These are phyloP conservation scores for Chouioia cunea DNA, from an alignment of 2,888 invertebrate species.

Conservation along the genomic window DNA sequence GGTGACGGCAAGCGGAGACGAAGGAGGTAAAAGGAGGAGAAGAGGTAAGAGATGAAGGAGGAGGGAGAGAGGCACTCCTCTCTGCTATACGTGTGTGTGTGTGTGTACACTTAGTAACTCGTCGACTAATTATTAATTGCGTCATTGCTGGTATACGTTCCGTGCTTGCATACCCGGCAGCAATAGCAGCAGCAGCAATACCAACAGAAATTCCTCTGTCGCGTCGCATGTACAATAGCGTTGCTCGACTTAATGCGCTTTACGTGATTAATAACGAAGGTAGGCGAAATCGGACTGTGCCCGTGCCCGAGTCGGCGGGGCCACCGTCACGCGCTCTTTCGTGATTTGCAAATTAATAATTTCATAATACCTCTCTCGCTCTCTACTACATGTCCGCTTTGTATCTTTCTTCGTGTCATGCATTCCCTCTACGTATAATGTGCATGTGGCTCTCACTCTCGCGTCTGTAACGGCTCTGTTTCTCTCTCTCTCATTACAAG, in stretches of 20 bases:
- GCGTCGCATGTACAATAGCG: background rate
- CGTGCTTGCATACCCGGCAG: background rate
- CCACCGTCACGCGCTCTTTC: background rate
- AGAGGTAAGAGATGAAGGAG: background rate
- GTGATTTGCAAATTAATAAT: constrained; percentile 40
- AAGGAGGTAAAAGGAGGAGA: background rate
- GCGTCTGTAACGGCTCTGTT: background rate
- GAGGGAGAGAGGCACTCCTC: constrained; percentile 23
- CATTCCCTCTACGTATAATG: too few species aligned
- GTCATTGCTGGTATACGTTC: constrained; percentile 16
- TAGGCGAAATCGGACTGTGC: constrained; percentile 1
- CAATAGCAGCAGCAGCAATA: background rate
- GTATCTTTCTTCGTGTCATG: too few species aligned
- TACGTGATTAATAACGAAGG: constrained; percentile 27
- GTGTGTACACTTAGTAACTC: background rate
- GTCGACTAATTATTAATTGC: constrained; percentile 43
- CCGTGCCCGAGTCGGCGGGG: background rate
- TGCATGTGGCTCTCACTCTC: background rate
- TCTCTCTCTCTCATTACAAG: constrained; percentile 18
- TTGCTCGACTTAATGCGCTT: constrained; percentile 18
- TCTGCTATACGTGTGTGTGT: background rate
- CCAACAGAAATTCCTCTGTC: constrained; percentile 24
- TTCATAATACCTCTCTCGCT: constrained; percentile 5
- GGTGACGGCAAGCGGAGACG: background rate
- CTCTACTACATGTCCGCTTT: too few species aligned